Evolutionary conservation across 2,888 invertebrate genomes (phyloP), one percentile per base, ranked within the genome.

Genomic region (Melanchra persicariae): DNA sequence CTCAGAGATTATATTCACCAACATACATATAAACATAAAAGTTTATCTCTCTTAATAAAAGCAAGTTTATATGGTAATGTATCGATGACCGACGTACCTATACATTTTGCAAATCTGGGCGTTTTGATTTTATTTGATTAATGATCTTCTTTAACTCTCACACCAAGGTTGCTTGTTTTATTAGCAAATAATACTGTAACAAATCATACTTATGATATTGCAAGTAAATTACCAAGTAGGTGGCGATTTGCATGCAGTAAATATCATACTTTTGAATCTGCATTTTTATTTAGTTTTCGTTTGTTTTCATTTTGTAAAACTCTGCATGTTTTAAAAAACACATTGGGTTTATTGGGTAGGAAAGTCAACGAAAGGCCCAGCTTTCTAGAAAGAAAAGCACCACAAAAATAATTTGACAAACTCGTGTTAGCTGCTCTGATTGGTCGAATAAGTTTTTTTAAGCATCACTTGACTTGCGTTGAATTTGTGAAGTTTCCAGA

Each of bases 111-210:
- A 52, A 78, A 78, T 64, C 62, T 57, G 64, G 64, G 58, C 77
- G 60, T 57, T 49, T 66, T 57, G 47, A 68, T 70, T 70, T 52
- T 54, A 59, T 74, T 70, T 81, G 64, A 73, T 67, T 67, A 49
- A 55, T 40, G 52, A 52, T 59, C 12, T 49, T 52, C 43, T 19
- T 26, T 55, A 19, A 69, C 19, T 37, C 49, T 49, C 47, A 19
- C n/a, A 19, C 2, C 57, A 71, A 77, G 64, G 72, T 72, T 62
- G 15, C 40, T 63, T 30, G 43, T 64, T 63, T 34, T 17, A 37
- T 17, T 49, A 24, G 19, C 22, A 47, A 19, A 22, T 58, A 61
- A 34, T 47, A 71, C 8, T 60, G 72, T 78, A 74, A 64, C 60
- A 49, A 45, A 61, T 78, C 19, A 59, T 68, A 49, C 7, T 63